Conservation (phyloP, 2,888 invertebrate species). For the Pandemis heparana region DNA sequence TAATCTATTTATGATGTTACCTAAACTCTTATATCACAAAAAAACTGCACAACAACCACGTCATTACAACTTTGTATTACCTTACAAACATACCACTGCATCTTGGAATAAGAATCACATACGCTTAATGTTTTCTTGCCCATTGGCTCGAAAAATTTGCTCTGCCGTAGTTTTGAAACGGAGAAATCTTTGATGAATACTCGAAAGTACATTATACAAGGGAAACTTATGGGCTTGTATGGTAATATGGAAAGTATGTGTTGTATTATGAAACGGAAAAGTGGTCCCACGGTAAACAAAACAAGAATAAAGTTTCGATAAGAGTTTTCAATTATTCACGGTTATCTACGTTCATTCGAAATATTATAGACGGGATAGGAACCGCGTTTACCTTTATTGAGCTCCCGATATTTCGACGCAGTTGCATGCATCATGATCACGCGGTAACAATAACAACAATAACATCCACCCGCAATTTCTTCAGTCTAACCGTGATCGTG, state of each 20-base stretch:
- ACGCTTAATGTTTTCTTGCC: conserved; percentile 42
- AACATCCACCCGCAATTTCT: too few species aligned
- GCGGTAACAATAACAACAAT: too few species aligned
- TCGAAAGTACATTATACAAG: conserved; percentile 5
- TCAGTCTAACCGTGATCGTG: too few species aligned
- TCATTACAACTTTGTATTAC: neutral
- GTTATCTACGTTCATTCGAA: too few species aligned
- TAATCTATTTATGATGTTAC: too few species aligned
- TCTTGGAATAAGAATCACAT: conserved; percentile 40
- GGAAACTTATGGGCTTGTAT: conserved; percentile 22
- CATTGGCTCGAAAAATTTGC: conserved; percentile 41
- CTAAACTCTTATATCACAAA: neutral
- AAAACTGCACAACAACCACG: neutral
- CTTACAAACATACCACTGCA: conserved; percentile 25
- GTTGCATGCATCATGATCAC: too few species aligned
- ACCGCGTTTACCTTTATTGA: too few species aligned
- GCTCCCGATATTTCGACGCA: too few species aligned
- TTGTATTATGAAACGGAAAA: neutral
- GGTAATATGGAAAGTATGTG: conserved; percentile 6
- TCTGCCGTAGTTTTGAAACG: conserved; percentile 35
- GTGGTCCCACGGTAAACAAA: too few species aligned
- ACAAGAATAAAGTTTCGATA: too few species aligned
- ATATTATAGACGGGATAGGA: too few species aligned
- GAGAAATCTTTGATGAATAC: conserved; percentile 36
- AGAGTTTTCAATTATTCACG: too few species aligned